Evolutionary conservation across 1,140 invertebrate genomes (phyloP).

Genomic region (Aphaenogaster ashmeadi): DNA sequence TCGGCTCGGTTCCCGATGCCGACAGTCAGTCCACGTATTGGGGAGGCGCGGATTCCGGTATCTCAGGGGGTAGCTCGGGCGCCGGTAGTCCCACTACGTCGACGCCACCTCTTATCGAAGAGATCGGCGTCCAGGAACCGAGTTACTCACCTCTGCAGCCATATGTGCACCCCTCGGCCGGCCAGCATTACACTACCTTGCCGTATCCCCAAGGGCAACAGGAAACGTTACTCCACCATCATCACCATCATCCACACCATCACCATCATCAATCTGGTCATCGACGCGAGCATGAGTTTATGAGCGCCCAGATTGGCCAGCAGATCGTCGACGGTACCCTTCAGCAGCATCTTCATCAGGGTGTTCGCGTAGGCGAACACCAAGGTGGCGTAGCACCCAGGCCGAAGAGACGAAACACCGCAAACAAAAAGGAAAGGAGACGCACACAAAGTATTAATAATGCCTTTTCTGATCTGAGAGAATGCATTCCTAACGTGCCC

Average conservation of each 20-base stretch:
- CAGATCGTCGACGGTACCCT: constrained; percentile 56
- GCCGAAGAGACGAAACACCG: constrained; percentile 91
- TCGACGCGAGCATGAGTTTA: constrained; percentile 68
- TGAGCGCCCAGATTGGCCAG: constrained; percentile 17
- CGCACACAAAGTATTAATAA: constrained; percentile 98
- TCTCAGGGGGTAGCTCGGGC: constrained; percentile 84
- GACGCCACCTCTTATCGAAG: constrained; percentile 84
- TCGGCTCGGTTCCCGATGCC: constrained; percentile 70
- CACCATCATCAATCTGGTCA: constrained; percentile 62
- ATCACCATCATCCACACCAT: constrained; percentile 62
- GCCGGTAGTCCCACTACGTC: constrained; percentile 83
- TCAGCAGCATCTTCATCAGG: constrained; percentile 70
- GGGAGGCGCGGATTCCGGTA: constrained; percentile 83
- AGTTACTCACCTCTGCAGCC: constrained; percentile 78
- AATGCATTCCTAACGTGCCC: constrained; percentile 98
- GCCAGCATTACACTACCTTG: constrained; percentile 48
- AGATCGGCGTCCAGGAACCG: constrained; percentile 82
- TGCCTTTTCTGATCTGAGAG: constrained; percentile 96
- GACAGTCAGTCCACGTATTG: constrained; percentile 85
- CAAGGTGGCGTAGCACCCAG: constrained; percentile 68
- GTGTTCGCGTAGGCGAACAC: constrained; percentile 11
- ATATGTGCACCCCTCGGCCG: constrained; percentile 59
- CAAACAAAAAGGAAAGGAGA: constrained; percentile 97
- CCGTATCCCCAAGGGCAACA: constrained; percentile 65
- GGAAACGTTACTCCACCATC: constrained; percentile 38